A percentile compares a stretch with the other conserved stretches of the same genome.
Conservation (phyloP, 2,113 vertebrate genomes). For the Corvus moneduloides region DNA sequence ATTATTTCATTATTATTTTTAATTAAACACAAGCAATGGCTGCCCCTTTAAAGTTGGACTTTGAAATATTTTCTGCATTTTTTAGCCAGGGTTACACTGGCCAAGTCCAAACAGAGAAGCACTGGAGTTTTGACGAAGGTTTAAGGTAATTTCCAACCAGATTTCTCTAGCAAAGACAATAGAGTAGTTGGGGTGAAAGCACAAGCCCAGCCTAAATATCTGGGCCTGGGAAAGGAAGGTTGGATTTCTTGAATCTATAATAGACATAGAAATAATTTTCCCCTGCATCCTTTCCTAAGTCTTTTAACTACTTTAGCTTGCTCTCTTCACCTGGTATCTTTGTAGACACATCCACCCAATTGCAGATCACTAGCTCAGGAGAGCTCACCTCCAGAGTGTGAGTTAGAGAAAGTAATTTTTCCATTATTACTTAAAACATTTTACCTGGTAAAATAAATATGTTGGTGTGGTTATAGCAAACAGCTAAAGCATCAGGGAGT, state of each 20-base stretch:
- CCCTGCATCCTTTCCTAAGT: not conserved
- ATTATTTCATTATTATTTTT: constrained; percentile 30
- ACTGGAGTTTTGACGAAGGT: not conserved
- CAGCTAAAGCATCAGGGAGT: not conserved
- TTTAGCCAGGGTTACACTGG: not conserved
- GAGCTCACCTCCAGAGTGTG: not conserved
- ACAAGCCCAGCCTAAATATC: not conserved
- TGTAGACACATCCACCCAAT: not conserved
- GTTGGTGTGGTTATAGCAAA: not conserved
- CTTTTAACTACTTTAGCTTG: not conserved
- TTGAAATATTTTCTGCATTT: constrained; percentile 51
- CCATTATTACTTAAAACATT: not conserved
- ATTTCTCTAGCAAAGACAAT: not conserved
- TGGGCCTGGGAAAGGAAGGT: not conserved
- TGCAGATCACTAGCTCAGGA: not conserved
- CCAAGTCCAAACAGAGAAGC: constrained; percentile 4
- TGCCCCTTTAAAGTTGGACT: constrained; percentile 40
- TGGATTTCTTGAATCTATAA: not conserved
- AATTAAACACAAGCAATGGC: constrained; percentile 43
- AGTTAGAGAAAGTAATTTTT: not conserved
- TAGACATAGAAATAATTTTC: not conserved
- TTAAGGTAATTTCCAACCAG: not conserved
- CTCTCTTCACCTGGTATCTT: not conserved
- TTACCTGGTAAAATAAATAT: not conserved
- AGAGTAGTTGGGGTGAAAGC: not conserved